Conservation (phyloP, 2,888 invertebrate species). For the Melolontha melolontha region DNA sequence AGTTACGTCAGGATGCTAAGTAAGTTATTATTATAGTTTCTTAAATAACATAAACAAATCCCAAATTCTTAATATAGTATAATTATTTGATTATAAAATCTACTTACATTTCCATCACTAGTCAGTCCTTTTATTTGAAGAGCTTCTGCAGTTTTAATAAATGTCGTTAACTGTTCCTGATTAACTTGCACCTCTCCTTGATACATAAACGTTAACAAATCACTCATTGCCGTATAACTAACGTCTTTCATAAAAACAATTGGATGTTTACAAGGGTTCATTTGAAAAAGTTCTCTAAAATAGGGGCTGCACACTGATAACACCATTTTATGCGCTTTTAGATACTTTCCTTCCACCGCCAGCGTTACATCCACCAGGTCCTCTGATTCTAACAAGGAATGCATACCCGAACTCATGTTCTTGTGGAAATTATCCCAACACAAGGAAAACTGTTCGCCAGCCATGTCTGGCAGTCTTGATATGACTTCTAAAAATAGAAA, state of each 20-base stretch:
- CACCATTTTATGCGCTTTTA: slow-evolving; percentile 79
- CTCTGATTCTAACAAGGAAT: slow-evolving; percentile 62
- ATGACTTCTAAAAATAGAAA: no score
- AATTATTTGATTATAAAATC: neutral
- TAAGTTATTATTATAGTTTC: no score
- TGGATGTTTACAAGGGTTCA: slow-evolving; percentile 76
- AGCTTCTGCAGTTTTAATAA: slow-evolving; percentile 65
- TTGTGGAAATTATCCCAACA: slow-evolving; percentile 82
- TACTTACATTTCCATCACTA: slow-evolving; percentile 58
- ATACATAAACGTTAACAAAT: slow-evolving; percentile 72
- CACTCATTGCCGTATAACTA: slow-evolving; percentile 69
- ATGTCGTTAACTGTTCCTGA: slow-evolving; percentile 62
- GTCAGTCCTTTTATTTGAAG: slow-evolving; percentile 65
- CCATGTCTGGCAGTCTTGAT: slow-evolving; percentile 57
- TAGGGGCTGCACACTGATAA: slow-evolving; percentile 79
- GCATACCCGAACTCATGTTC: slow-evolving; percentile 76
- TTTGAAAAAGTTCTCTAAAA: slow-evolving; percentile 77
- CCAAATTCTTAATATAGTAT: no score
- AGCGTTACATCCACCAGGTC: slow-evolving; percentile 63
- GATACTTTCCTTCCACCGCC: slow-evolving; percentile 69
- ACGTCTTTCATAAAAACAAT: slow-evolving; percentile 73
- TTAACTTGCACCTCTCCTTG: slow-evolving; percentile 68
- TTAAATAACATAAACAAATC: no score
- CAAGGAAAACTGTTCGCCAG: slow-evolving; percentile 77
- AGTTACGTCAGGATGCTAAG: no score